A percentile compares a stretch with the other conserved stretches of the same genome.
Conservation (phyloP, 2,888 invertebrate genomes). For the Odontomyia ornata region DNA sequence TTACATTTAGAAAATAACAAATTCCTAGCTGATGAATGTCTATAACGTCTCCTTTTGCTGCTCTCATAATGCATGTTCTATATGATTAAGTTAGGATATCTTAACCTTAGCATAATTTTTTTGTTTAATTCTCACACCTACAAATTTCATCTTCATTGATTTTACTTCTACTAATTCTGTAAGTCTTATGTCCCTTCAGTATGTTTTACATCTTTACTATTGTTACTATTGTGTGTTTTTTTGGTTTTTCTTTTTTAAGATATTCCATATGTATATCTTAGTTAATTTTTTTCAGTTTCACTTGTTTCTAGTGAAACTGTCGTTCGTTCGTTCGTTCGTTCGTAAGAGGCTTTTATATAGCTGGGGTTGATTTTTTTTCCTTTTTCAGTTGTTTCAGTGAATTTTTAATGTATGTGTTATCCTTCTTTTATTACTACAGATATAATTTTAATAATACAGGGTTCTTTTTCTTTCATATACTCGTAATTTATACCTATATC, state of each 20-base stretch:
- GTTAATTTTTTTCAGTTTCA: not conserved
- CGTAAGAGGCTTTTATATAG: not conserved
- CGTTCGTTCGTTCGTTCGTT: not conserved
- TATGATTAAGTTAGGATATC: conserved; percentile 9
- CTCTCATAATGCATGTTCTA: not conserved
- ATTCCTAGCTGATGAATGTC: conserved; percentile 18
- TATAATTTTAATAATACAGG: conserved; percentile 41
- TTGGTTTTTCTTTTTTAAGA: not conserved
- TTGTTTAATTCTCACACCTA: not conserved
- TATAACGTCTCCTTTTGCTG: not conserved
- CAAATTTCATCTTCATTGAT: not conserved
- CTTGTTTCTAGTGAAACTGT: not conserved
- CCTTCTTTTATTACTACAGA: conserved; percentile 23
- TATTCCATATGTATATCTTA: not conserved
- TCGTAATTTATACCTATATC: conserved; percentile 14
- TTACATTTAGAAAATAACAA: conserved; percentile 26
- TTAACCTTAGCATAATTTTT: not conserved
- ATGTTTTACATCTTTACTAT: conserved; percentile 30
- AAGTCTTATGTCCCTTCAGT: conserved; percentile 42
- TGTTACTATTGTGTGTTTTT: conserved; percentile 27
- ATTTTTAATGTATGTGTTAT: conserved; percentile 4
- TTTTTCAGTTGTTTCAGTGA: not conserved
- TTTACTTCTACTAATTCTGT: conserved; percentile 36
- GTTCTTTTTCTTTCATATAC: conserved; percentile 23
- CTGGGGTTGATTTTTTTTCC: not conserved